phyloP scores from a whole-genome alignment of 2,888 invertebrate species.

The Phengaris arion region DNA sequence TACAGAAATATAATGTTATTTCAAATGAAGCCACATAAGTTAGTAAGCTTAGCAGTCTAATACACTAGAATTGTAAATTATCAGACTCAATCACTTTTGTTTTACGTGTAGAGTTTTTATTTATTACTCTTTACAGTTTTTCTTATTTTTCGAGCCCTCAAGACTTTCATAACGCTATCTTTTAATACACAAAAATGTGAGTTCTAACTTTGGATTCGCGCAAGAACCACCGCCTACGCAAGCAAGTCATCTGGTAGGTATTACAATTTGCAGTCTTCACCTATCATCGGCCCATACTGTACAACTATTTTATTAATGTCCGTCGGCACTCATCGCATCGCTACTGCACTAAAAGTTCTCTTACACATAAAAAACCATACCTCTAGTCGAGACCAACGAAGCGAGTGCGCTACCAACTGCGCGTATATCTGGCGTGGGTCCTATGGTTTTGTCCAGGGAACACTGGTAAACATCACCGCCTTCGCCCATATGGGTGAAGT shows the following conservation, averaged over 20 bases:
- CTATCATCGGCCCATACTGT: too few species aligned
- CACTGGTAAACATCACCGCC: slow-evolving; percentile 43
- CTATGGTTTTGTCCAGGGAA: slow-evolving; percentile 48
- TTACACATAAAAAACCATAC: slow-evolving; percentile 41
- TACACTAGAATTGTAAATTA: not conserved
- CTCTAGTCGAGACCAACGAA: slow-evolving; percentile 61
- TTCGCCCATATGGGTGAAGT: slow-evolving; percentile 44
- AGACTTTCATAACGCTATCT: not conserved
- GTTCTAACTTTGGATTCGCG: too few species aligned
- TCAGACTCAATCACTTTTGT: not conserved
- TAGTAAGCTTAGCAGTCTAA: slow-evolving; percentile 15
- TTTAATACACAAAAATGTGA: too few species aligned
- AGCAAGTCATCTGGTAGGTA: too few species aligned
- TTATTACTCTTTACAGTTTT: not conserved
- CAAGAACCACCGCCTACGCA: too few species aligned
- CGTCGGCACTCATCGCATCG: too few species aligned
- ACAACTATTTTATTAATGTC: too few species aligned
- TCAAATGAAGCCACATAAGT: not conserved
- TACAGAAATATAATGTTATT: slow-evolving; percentile 6
- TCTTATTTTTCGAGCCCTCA: too few species aligned
- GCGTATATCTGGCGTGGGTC: slow-evolving; percentile 54
- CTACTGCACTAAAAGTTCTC: too few species aligned
- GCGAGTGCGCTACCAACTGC: slow-evolving; percentile 51
- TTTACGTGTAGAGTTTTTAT: not conserved
- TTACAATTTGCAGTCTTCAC: too few species aligned